Evolutionary conservation across 2,888 invertebrate species (phyloP).

Genomic region (Halictus ligatus): DNA sequence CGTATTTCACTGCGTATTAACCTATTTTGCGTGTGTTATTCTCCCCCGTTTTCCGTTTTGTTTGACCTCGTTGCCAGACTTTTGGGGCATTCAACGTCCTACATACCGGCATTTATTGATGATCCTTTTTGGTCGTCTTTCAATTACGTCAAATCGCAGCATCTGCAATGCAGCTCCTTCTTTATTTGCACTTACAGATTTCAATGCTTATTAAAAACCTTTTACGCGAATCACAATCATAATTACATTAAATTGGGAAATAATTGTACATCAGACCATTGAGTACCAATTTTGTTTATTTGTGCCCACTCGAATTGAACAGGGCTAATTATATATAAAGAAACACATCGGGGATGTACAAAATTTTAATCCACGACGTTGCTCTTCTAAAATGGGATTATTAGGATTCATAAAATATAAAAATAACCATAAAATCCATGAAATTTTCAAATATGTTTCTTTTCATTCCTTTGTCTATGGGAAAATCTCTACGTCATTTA

Average conservation of each 20-base stretch:
- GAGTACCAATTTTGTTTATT: background rate
- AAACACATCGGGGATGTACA: background rate
- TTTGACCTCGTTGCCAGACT: constrained; percentile 42
- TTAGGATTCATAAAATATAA: background rate
- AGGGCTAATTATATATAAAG: background rate
- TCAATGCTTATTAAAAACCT: background rate
- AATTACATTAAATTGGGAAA: background rate
- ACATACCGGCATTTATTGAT: constrained; percentile 18
- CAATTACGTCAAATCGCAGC: constrained; percentile 29
- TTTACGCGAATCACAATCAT: background rate
- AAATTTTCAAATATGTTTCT: background rate
- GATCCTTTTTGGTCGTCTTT: constrained; percentile 31
- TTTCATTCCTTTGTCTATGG: background rate
- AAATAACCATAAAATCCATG: background rate
- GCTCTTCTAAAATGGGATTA: background rate
- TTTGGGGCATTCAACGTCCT: constrained; percentile 24
- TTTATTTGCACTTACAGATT: background rate
- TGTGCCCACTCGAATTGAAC: background rate
- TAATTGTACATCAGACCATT: background rate
- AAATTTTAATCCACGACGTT: background rate
- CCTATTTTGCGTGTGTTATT: constrained; percentile 38
- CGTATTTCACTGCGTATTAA: constrained; percentile 21
- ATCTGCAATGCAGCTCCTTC: constrained; percentile 29
- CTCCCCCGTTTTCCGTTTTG: constrained; percentile 49
- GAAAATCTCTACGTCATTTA: background rate